phyloP scores from a whole-genome alignment of 2,797 vertebrate genomes.

The Euthynnus affinis region DNA sequence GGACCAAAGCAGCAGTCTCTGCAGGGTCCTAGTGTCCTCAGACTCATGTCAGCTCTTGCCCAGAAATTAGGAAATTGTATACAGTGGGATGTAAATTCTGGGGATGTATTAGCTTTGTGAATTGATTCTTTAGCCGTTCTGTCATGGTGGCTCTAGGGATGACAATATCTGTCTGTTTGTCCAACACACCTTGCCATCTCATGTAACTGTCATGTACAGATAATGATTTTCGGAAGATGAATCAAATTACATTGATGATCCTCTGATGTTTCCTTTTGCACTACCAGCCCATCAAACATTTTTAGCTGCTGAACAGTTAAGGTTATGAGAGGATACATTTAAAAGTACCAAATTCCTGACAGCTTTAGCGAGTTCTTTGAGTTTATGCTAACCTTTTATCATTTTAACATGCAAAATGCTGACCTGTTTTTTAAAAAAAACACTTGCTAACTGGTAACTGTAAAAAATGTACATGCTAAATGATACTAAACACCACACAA shows the following conservation, averaged over 20 bases:
- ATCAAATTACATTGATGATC: not conserved
- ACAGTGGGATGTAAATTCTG: not conserved
- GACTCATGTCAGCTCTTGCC: not conserved
- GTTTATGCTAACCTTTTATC: too few relatives aligned
- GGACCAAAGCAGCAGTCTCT: slow-evolving; percentile 54
- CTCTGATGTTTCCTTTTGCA: not conserved
- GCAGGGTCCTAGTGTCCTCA: slow-evolving; percentile 80
- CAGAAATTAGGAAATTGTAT: slow-evolving; percentile 5
- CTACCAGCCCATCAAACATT: not conserved
- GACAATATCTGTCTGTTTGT: not conserved
- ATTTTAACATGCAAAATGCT: not conserved
- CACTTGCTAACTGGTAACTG: not conserved
- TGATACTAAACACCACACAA: not conserved
- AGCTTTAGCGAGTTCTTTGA: not conserved
- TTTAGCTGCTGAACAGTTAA: not conserved
- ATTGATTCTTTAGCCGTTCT: not conserved
- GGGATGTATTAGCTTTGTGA: not conserved
- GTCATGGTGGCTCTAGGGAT: not conserved
- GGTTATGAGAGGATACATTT: not conserved
- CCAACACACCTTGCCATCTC: not conserved
- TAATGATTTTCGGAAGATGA: not conserved
- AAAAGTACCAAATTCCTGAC: not conserved
- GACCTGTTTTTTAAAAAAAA: not conserved
- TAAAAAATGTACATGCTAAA: not conserved
- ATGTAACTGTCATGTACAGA: not conserved